A percentile compares a stretch with the other conserved stretches of the same genome.
These are phyloP conservation scores for Acropora tenuis DNA, from an alignment of 64 coral and sea anemone genomes.

Conservation along the genomic window DNA sequence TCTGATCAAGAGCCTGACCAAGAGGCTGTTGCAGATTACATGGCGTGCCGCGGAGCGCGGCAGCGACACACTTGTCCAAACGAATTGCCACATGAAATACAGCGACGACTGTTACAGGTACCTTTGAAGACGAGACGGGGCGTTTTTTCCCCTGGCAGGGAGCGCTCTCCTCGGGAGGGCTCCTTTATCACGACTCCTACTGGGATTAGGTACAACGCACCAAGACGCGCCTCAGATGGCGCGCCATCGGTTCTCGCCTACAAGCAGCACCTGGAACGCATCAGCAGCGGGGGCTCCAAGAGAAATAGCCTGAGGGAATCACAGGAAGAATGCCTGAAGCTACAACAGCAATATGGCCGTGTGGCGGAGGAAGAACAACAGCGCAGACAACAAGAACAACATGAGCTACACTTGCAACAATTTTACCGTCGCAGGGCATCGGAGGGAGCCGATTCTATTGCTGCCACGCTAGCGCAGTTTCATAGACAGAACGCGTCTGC, in stretches of 20 bases:
- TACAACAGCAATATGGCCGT: constrained; percentile 84
- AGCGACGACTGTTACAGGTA: constrained; percentile 85
- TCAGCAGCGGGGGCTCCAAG: constrained; percentile 70
- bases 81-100: constrained; percentile 88
- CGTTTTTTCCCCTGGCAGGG: constrained; percentile 79
- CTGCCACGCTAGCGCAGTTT: constrained; percentile 83
- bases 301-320: constrained; percentile 86
- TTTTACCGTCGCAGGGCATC: constrained; percentile 81
- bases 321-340: constrained; percentile 89
- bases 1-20: constrained; percentile 98
- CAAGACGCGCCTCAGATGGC: constrained; percentile 92
- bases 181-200: constrained; percentile 78
- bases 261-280: constrained; percentile 95
- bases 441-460: constrained; percentile 86
- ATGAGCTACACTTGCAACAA: constrained; percentile 81
- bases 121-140: constrained; percentile 81
- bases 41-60: constrained; percentile 77
- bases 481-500: constrained; percentile 66
- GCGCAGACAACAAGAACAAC: constrained; percentile 88
- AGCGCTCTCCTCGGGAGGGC: constrained; percentile 67
- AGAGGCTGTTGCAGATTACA: constrained; percentile 89
- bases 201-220: constrained; percentile 81
- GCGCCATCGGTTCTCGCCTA: constrained; percentile 92
- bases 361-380: constrained; percentile 79
- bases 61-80: constrained; percentile 93